Percentiles rank a stretch among this genome's conserved stretches.
These are phyloP conservation scores for Pempheris klunzingeri DNA, from an alignment of 2,797 vertebrate genomes.

Conservation along the genomic window DNA sequence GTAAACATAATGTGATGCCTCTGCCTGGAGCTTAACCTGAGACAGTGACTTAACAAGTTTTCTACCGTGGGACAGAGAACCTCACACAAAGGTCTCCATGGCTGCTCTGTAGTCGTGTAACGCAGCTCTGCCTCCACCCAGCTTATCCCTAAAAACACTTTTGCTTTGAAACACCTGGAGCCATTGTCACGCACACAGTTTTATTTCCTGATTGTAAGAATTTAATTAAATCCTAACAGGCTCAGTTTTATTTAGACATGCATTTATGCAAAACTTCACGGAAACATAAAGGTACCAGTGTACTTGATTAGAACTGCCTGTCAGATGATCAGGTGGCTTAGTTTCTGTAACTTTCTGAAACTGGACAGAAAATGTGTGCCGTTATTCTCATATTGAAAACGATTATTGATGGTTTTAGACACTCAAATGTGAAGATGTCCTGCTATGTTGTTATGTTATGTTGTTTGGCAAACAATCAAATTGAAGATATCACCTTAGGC, in stretches of 20 bases:
- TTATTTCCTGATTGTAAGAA: background rate
- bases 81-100: slow-evolving; percentile 24
- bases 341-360: no score
- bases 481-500: no score
- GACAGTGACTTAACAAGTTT: slow-evolving; percentile 33
- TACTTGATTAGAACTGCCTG: no score
- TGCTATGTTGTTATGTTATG: no score
- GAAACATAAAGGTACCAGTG: no score
- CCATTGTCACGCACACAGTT: background rate
- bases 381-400: no score
- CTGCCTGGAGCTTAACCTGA: slow-evolving; percentile 37
- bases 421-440: background rate
- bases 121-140: background rate
- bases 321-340: no score
- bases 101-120: slow-evolving; percentile 20
- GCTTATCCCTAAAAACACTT: background rate
- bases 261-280: no score
- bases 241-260: no score
- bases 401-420: no score
- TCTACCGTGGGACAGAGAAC: slow-evolving; percentile 6
- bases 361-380: background rate
- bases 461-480: no score
- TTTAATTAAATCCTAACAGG: background rate
- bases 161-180: background rate
- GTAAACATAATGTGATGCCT: slow-evolving; percentile 25